A percentile compares a stretch with the other conserved stretches of the same genome.
Conservation (phyloP, 2,797 vertebrate genomes). For the Molothrus ater region DNA sequence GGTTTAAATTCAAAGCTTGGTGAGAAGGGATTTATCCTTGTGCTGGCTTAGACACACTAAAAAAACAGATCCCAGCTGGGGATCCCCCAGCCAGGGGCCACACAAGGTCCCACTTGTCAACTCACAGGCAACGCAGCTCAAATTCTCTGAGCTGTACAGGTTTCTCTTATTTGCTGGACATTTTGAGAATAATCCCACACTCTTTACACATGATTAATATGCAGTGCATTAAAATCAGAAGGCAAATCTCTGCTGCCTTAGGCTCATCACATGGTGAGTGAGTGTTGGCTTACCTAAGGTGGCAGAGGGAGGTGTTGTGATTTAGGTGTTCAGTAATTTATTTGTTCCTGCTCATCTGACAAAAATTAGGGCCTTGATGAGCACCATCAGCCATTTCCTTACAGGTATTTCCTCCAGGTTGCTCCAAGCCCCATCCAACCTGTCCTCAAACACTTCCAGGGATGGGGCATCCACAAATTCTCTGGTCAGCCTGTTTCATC, state of each 20-base stretch:
- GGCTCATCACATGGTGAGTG: neutral
- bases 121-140: neutral
- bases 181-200: neutral
- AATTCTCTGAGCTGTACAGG: neutral
- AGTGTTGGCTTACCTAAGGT: neutral
- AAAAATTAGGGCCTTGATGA: neutral
- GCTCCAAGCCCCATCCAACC: neutral
- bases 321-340: neutral
- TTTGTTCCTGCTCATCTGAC: neutral
- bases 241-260: neutral
- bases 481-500: neutral
- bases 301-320: neutral
- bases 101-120: neutral
- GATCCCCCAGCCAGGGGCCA: too few species aligned
- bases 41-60: neutral
- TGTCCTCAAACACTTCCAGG: neutral
- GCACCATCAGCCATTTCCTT: neutral
- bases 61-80: neutral
- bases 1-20: neutral
- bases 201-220: neutral
- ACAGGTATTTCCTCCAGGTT: neutral
- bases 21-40: neutral
- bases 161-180: neutral
- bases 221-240: neutral
- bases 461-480: neutral